Evolutionary conservation across 2,888 invertebrate genomes (phyloP), one percentile per base, ranked within the genome.

Genomic region (Suillia variegata): DNA sequence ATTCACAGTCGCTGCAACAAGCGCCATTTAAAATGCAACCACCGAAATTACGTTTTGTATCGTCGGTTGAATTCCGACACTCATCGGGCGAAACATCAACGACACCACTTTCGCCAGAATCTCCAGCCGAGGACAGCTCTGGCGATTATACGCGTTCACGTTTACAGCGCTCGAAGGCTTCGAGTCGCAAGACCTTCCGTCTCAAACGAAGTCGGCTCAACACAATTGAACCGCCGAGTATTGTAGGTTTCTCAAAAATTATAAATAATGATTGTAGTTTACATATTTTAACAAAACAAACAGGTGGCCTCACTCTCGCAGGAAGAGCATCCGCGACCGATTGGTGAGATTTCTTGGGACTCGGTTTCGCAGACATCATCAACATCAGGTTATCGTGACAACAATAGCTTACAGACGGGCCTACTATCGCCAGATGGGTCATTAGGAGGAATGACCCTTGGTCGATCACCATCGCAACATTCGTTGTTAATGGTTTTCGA

Each of bases 151-250:
- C 70, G 80, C 85, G 81, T 84, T 86, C 76, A 31, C 85, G 94
- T 3, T 85, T 97, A 59, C 97, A 97, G 77, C 87, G 97, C 18
- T 91, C 95, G 56, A 96, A 95, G 83, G 96, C 94, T 33, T 96
- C 94, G 76, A 96, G 95, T 73, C 88, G 96, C 71, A 96, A 94
- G 83, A 96, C 96, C 0, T 97, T 97, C 83, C 88, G 95, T 63
- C 86, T 94, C 62, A 86, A 92, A 67, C 91, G 92, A 78, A 76
- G 73, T 54, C 86, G 92, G 72, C 88, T 86, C 74, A 88, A 83
- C 59, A 88, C 88, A 67, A 85, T 88, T 45, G 91, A 92, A 82
- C 90, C 91, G 81, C 80, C 76, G 0, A 73, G 70, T 63, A 75
- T 74, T 61, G 74, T 77, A 65, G 73, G 71, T 38, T 54, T 34